Conservation (phyloP, 2,113 vertebrate species). For the Onychostoma macrolepis region DNA sequence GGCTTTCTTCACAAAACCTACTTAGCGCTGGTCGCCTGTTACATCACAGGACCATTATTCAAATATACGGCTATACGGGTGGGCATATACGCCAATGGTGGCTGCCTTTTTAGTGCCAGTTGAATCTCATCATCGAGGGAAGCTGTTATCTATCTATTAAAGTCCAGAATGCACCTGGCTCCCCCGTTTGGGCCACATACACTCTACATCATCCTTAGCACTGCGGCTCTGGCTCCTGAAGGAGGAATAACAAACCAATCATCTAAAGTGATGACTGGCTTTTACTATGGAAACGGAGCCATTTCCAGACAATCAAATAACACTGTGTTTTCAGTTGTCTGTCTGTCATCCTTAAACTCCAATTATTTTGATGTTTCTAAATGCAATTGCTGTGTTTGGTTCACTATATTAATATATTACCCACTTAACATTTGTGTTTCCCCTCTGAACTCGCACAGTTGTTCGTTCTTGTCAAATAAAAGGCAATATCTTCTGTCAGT, state of each 20-base stretch:
- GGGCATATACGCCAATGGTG: not conserved
- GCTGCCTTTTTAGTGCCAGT: conserved; percentile 14
- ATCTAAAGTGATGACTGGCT: conserved; percentile 7
- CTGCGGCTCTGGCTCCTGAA: not conserved
- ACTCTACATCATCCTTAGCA: conserved; percentile 21
- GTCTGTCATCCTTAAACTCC: not conserved
- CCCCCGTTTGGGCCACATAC: not conserved
- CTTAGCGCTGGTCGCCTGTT: conserved; percentile 33
- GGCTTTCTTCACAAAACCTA: conserved; percentile 48
- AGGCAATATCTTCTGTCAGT: not conserved
- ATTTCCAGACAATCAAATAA: not conserved
- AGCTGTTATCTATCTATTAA: conserved; percentile 40
- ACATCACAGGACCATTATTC: conserved; percentile 58
- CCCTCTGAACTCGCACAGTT: not conserved
- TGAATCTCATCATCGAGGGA: conserved; percentile 17
- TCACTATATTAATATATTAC: not conserved
- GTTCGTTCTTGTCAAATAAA: not conserved
- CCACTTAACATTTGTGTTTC: not conserved
- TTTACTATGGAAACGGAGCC: not conserved
- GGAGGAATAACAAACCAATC: conserved; percentile 10
- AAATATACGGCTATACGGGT: conserved; percentile 43
- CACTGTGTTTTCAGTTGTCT: not conserved
- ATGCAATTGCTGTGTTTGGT: not conserved
- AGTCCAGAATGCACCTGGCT: conserved; percentile 39
- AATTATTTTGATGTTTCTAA: not conserved